Evolutionary conservation across 2,113 vertebrate genomes (phyloP).

Genomic region (Cacatua alba): DNA sequence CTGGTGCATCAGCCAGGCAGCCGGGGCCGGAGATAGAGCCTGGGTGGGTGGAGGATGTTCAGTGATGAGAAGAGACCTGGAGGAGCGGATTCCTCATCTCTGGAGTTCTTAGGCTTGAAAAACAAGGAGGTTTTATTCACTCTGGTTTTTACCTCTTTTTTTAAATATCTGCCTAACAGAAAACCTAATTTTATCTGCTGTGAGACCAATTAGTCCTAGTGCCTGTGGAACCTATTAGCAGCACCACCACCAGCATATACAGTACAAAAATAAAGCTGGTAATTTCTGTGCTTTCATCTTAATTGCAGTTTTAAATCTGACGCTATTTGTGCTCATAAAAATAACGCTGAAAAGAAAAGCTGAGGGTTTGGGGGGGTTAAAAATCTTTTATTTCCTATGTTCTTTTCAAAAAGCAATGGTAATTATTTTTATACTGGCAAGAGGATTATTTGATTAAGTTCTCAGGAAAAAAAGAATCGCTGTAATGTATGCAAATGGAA

Average conservation of each 20-base stretch:
- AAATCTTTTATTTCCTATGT: conserved; percentile 20
- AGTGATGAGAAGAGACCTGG: background rate
- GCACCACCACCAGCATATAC: conserved; percentile 8
- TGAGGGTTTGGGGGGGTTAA: background rate
- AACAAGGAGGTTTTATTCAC: background rate
- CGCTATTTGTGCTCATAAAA: conserved; percentile 59
- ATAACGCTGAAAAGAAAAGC: conserved; percentile 55
- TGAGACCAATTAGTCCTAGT: conserved; percentile 30
- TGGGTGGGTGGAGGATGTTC: background rate
- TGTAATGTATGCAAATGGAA: background rate
- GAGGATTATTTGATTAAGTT: conserved; percentile 56
- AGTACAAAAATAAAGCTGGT: conserved; percentile 57
- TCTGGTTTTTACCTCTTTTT: background rate
- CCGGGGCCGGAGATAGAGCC: background rate
- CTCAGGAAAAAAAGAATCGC: background rate
- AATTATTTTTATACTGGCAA: conserved; percentile 63
- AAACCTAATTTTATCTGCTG: conserved; percentile 15
- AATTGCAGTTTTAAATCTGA: conserved; percentile 60
- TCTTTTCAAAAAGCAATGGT: conserved; percentile 42
- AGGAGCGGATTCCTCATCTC: background rate
- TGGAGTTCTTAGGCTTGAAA: background rate
- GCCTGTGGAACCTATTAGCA: background rate
- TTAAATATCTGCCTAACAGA: background rate
- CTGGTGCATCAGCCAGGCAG: background rate
- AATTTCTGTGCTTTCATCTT: conserved; percentile 17